Evolutionary conservation across 2,113 vertebrate genomes (phyloP).

Genomic region (Felis catus): DNA sequence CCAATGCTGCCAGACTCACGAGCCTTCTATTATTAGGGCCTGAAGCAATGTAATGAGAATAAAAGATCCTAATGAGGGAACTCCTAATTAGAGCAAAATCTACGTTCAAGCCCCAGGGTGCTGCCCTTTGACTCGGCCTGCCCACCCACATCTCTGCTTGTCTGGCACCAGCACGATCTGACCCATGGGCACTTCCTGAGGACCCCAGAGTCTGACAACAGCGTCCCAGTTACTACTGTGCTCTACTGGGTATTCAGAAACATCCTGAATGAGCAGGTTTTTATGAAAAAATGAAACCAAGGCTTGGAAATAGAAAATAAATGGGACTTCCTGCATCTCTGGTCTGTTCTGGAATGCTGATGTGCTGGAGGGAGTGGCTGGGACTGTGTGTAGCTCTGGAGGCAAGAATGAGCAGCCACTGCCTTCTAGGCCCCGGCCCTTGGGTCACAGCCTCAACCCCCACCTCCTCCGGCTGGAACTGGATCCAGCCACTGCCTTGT

Average conservation of each 20-base stretch:
- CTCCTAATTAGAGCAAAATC: background rate
- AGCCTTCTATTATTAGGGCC: background rate
- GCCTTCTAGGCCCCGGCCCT: background rate
- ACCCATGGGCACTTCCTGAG: fast-evolving
- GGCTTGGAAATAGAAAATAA: background rate
- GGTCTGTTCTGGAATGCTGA: background rate
- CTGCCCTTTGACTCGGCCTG: background rate
- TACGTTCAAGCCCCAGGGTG: fast-evolving
- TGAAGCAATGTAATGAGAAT: background rate
- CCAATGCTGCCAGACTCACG: fast-evolving
- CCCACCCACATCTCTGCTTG: background rate
- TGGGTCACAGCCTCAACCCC: background rate
- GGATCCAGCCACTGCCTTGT: no score
- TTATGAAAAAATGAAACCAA: background rate
- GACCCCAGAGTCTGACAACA: background rate
- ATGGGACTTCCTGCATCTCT: background rate
- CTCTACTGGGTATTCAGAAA: background rate
- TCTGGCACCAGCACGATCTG: background rate
- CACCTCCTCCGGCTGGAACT: background rate
- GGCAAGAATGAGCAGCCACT: background rate
- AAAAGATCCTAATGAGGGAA: background rate
- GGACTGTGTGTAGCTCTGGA: background rate
- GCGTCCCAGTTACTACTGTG: background rate
- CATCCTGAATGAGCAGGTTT: background rate
- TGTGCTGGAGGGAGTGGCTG: no score